Evolutionary conservation across 1,140 invertebrate species (phyloP).

Genomic region (Drosophila albomicans): DNA sequence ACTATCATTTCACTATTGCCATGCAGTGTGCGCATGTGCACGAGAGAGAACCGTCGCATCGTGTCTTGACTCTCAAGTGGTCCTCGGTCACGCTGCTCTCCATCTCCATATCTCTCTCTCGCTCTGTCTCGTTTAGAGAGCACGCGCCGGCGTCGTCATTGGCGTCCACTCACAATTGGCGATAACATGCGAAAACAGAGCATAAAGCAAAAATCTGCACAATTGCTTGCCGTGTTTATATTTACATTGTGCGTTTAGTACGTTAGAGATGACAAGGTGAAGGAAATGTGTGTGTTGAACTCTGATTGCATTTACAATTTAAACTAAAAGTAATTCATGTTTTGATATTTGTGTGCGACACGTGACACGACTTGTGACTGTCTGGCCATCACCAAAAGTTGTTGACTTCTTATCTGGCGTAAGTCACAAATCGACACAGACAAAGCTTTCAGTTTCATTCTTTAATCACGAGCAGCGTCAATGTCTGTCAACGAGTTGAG

Average conservation of each 20-base stretch:
- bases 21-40: conserved; percentile 65
- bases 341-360: background rate
- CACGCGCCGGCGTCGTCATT: conserved; percentile 35
- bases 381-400: conserved; percentile 18
- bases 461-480: conserved; percentile 33
- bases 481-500: conserved; percentile 24
- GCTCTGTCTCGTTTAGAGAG: conserved; percentile 22
- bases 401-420: conserved; percentile 41
- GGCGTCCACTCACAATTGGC: conserved; percentile 22
- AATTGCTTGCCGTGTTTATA: conserved; percentile 48
- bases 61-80: conserved; percentile 39
- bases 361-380: conserved; percentile 17
- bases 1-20: conserved; percentile 28
- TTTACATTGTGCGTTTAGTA: conserved; percentile 23
- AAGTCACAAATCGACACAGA: conserved; percentile 22
- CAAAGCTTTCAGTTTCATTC: conserved; percentile 56
- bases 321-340: background rate
- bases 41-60: conserved; percentile 7
- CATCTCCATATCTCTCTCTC: background rate
- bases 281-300: background rate
- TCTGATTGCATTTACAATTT: background rate
- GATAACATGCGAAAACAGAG: conserved; percentile 53
- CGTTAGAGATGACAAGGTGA: conserved; percentile 23
- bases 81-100: conserved; percentile 14
- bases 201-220: conserved; percentile 45